A percentile compares a stretch with the other conserved stretches of the same genome.
phyloP scores from a whole-genome alignment of 2,888 invertebrate species.

The Anticlea derivata region DNA sequence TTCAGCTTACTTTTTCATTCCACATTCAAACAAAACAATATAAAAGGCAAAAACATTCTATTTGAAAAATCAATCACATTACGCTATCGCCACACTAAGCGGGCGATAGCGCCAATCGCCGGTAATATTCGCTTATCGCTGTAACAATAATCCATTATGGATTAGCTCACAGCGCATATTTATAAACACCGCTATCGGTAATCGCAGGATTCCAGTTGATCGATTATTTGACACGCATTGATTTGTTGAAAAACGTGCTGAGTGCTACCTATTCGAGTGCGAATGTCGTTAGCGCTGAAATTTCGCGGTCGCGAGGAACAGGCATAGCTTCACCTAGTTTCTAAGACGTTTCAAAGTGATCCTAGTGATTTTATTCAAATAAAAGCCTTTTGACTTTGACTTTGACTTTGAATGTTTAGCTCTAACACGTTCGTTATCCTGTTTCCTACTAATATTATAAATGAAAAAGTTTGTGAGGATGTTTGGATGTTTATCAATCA shows the following conservation, averaged over 20 bases:
- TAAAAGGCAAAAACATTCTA: conserved; percentile 26
- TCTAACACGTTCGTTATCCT: no score
- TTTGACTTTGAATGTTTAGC: no score
- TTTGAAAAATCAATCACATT: conserved; percentile 53
- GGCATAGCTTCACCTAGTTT: no score
- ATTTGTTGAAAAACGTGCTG: conserved; percentile 28
- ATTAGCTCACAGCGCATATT: conserved; percentile 75
- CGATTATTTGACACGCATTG: conserved; percentile 54
- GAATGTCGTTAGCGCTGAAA: no score
- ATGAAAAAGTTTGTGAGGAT: no score
- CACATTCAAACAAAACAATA: conserved; percentile 18
- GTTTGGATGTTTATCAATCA: no score
- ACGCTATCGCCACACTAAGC: conserved; percentile 46
- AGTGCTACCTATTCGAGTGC: no score
- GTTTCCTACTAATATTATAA: no score
- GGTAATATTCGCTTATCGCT: conserved; percentile 69
- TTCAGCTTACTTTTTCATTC: neutral
- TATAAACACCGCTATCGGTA: conserved; percentile 74
- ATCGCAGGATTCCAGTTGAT: conserved; percentile 60
- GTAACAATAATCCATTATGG: conserved; percentile 80
- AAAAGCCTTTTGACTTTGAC: no score
- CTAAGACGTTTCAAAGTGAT: no score
- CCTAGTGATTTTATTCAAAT: no score
- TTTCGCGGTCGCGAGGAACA: no score
- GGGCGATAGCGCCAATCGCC: conserved; percentile 45